Evolutionary conservation across 2,113 vertebrate genomes (phyloP).

Genomic region (Zapus hudsonius): DNA sequence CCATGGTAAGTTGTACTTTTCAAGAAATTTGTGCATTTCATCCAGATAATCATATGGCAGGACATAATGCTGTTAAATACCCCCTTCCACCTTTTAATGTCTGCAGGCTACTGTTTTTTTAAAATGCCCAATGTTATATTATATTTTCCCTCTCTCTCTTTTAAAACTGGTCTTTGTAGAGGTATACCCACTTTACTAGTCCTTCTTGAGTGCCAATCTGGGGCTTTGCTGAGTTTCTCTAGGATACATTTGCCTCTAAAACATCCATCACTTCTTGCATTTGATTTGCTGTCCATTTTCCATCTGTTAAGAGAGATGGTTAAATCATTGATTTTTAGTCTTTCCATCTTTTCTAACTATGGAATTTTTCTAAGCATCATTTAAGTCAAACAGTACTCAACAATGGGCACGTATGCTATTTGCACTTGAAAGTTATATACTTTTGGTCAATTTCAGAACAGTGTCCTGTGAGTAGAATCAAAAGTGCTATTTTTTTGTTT

Average conservation of each 20-base stretch:
- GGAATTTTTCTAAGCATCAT: not conserved
- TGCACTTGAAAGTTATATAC: not conserved
- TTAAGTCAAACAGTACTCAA: not conserved
- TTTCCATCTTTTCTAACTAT: not conserved
- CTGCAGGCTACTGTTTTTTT: not conserved
- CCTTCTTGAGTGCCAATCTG: not conserved
- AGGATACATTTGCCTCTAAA: not conserved
- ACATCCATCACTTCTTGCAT: not conserved
- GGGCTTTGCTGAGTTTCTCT: not conserved
- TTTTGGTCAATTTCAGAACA: not conserved
- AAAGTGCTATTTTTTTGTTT: not conserved
- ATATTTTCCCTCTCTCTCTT: not conserved
- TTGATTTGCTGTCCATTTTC: not conserved
- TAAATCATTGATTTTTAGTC: not conserved
- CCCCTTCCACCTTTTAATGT: not conserved
- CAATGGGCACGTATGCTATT: not conserved
- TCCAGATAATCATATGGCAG: not conserved
- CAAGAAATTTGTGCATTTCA: not conserved
- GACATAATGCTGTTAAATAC: not conserved
- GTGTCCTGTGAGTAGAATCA: not conserved
- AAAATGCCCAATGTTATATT: not conserved
- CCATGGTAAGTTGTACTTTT: conserved; percentile 3
- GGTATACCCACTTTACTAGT: not conserved
- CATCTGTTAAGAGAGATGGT: not conserved
- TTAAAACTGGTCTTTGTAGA: not conserved